Evolutionary conservation across 1,140 invertebrate species (phyloP), one percentile per base, ranked within the genome.

Genomic region (Anoplophora glabripennis): DNA sequence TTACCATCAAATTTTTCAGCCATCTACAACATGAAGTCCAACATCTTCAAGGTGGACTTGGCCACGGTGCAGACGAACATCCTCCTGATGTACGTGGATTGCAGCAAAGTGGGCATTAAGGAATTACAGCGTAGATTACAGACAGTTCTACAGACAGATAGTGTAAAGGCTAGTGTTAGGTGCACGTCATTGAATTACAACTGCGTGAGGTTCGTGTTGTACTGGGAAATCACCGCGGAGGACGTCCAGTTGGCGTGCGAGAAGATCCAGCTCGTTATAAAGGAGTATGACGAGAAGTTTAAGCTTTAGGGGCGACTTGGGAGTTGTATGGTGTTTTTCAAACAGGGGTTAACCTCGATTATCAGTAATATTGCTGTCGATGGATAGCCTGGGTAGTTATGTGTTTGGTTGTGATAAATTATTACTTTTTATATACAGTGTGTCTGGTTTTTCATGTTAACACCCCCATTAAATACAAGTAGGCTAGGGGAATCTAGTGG

Each of bases 21-120:
- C 8, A 84, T 92, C 54, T 72, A 82, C 40, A 75, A 81, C 1
- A 66, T 81, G 41, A 75, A 76, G 38, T 80, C 83, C 38, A 78
- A 78, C 53, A 76, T 78, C 9, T 69, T 71, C 46, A 71, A 62
- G 0, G 86, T 93, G 9, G 83, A 93, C 65, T 62, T 86, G n/a
- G 72, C 79, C 4, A 79, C 70, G 4, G 78, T 89, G 1, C 84
- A 93, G 57, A 88, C 88, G 0, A 95, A 95, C 69, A 94, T 95
- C 57, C 72, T 94, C 7, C 80, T 91, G 62, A 69, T 93, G 7
- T 76, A 83, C 10, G 74, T 91, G 1, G 73, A 80, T 47, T 72
- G 68, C 3, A 65, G 69, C 0, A 74, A 77, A 28, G 67, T 87
- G 1, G 74, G 72, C 0, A 77, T 84, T 2, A 69, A 63, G 51